Conservation (phyloP, 2,888 invertebrate species). For the Synanthedon vespiformis region DNA sequence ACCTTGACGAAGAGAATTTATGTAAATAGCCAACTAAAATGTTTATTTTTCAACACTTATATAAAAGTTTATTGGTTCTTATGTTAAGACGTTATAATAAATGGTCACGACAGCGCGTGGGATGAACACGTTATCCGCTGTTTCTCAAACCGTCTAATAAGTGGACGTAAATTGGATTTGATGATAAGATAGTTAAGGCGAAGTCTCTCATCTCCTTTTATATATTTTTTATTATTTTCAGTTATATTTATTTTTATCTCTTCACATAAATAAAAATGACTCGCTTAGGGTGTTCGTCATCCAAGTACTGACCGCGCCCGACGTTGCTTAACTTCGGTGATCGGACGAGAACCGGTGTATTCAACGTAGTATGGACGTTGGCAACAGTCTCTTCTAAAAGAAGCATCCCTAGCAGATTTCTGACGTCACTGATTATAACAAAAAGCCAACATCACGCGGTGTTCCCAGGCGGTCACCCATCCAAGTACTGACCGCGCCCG, state of each 20-base stretch:
- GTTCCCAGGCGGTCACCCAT: conserved; percentile 22
- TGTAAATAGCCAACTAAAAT: conserved; percentile 11
- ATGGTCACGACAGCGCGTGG: background rate
- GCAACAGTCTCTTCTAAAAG: conserved; percentile 3
- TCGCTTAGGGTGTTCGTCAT: conserved; percentile 14
- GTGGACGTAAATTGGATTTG: no score
- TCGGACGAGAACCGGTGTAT: conserved; percentile 27
- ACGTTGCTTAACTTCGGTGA: conserved; percentile 22
- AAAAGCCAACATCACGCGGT: conserved; percentile 16
- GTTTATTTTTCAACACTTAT: conserved; percentile 10
- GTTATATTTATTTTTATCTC: no score
- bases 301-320: conserved; percentile 20
- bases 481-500: conserved; percentile 21
- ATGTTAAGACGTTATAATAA: background rate
- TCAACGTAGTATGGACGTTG: conserved; percentile 34
- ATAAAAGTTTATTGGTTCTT: background rate
- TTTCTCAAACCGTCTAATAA: no score
- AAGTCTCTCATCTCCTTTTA: background rate
- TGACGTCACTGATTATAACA: background rate
- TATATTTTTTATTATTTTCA: no score
- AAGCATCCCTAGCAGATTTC: no score
- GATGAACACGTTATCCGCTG: background rate
- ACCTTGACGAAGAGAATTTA: conserved; percentile 17
- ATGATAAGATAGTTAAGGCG: conserved; percentile 12
- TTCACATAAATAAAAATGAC: no score